Evolutionary conservation across 2,113 vertebrate species (phyloP), one percentile per base, ranked within the genome.

Genomic region (Pantherophis guttatus): DNA sequence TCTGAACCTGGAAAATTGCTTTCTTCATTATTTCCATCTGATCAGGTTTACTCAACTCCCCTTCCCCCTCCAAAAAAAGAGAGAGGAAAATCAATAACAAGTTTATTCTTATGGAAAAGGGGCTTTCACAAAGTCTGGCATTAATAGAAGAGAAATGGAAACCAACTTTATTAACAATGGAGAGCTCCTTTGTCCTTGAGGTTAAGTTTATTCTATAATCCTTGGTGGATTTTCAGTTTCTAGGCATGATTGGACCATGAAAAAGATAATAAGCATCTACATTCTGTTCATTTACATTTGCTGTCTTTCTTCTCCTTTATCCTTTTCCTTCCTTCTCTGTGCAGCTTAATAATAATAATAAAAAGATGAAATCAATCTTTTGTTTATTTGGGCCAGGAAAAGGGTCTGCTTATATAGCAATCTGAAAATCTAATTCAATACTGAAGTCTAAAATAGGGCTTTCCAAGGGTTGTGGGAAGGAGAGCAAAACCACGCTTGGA

Each of bases 401-500:
- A 33, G 9, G n/a, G 26, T 17, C 1, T 23, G 21, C 12, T 53
- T 86, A 92, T 87, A 21, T 1, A 50, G 6, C 48, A 62, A 53
- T 17, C 86, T n/a, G 52, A 50, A 26, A 1, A 48, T 11, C 44
- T 33, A n/a, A 39, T 23, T 92, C 53, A 89, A 19, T 55, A 33
- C 93, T 94, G 88, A 91, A 48, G 13, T 9, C 62, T 59, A 12
- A 87, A 94, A 70, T 0, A 3, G 50, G 29, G 87, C 7, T 8
- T 95, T 57, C 91, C 70, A 53, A 93, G 50, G 57, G 0, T 65
- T 29, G 5, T 70, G 65, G 62, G 29, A 88, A 55, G 90, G 7
- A 89, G 93, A 95, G 70, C 58, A 70, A 90, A 94, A 95, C 89
- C 54, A 62, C 50, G 48, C 21, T 57, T 94, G 93, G 3, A 95